Conservation (phyloP, 2,888 invertebrate genomes). For the Rugalucina vietnamica region DNA sequence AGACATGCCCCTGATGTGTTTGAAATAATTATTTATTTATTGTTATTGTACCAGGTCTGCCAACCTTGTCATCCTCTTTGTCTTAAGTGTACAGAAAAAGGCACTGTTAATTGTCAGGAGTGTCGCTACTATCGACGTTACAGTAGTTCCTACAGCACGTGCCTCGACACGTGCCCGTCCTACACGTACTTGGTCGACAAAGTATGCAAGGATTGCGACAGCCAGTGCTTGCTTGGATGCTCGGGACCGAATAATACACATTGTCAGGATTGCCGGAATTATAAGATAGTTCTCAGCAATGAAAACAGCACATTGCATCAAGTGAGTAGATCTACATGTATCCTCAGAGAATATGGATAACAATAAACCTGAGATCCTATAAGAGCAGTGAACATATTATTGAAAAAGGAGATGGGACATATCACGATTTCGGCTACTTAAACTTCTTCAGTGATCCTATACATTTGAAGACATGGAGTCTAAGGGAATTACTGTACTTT, state of each 20-base stretch:
- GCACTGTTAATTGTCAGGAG: slow-evolving; percentile 92
- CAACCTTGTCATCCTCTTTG: slow-evolving; percentile 95
- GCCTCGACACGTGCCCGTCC: slow-evolving; percentile 90
- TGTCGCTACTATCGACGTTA: slow-evolving; percentile 92
- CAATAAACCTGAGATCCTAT: no score
- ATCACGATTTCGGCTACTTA: no score
- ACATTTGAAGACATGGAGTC: no score
- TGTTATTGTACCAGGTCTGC: slow-evolving; percentile 91
- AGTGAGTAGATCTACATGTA: no score
- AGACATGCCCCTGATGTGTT: no score
- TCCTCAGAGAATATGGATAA: no score
- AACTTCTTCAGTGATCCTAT: no score
- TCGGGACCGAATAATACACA: slow-evolving; percentile 73
- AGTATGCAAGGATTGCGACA: slow-evolving; percentile 90
- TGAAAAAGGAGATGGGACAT: no score
- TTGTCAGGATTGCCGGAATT: slow-evolving; percentile 77
- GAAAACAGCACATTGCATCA: slow-evolving; percentile 47
- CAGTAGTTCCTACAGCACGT: slow-evolving; percentile 84
- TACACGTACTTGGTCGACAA: slow-evolving; percentile 92
- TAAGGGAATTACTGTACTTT: no score
- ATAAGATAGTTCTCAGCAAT: slow-evolving; percentile 64
- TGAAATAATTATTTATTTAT: no score
- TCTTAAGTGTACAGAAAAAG: slow-evolving; percentile 93
- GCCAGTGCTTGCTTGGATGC: slow-evolving; percentile 90
- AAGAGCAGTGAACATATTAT: no score